Evolutionary conservation across 2,888 invertebrate genomes (phyloP), one percentile per base, ranked within the genome.

Genomic region (Aricia artaxerxes): DNA sequence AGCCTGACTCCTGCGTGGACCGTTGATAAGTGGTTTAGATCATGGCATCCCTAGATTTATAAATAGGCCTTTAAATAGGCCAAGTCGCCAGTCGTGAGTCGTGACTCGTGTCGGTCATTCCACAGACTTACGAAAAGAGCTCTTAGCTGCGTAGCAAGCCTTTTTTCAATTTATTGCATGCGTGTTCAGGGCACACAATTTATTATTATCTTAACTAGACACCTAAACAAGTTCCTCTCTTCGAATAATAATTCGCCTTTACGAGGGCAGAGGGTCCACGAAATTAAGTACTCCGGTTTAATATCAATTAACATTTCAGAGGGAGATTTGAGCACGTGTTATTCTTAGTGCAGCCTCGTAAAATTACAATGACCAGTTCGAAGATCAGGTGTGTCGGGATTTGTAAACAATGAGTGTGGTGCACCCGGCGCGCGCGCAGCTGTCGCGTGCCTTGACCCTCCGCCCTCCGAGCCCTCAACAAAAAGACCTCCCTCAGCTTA

Each of bases 381-480:
- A 85, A 88, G 90, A 92, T 93, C 93, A 93, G 93, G 94, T 93
- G 92, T 90, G 93, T 88, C 85, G 87, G 89, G 92, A 92, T 93
- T 94, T 92, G 88, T 91, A 88, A 89, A 90, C 86, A 91, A 91
- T 92, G 92, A 92, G 92, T 91, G 91, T 84, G 83, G 87, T 86
- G 90, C 94, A 93, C 91, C 93, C 93, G 87, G 85, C 89, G 88
- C 91, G 86, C 87, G 88, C 88, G 92, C 93, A 92, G 93, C 93
- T 92, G 94, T 88, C 87, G 83, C 80, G 82, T 83, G 86, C 89
- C 85, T 85, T 83, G 81, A 85, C 85, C 85, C 85, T 85, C 85
- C 89, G 87, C 88, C 88, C 69, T 69, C 69, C 35, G 69, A 64
- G 69, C 81, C 81, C 80, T 75, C 77, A 79, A 87, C 86, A 90